Base-by-base conservation (phyloP, 1,140 invertebrate genomes). In the Drosophila micromelanica region DNA sequence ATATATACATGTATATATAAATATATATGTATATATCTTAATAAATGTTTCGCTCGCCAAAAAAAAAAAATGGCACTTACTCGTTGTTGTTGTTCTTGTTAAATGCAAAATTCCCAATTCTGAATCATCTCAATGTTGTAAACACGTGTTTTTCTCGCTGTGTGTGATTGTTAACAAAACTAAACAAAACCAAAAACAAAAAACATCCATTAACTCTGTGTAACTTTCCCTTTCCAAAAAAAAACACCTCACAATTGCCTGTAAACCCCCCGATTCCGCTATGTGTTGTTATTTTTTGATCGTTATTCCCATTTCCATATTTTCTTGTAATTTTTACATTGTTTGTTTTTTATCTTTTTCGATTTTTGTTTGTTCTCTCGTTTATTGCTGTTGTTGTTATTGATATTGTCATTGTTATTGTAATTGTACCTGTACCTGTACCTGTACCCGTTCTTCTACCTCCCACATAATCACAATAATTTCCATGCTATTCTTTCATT, bases 51-150 rank as follows among this genome's bases (percentile, higher is more conserved):
- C 38, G 40, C 49, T 46, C 49, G 32, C 20, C 4, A n/a, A 0
- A n/a, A 35, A 51, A 51, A 48, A 20, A 12, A 49, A 57, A 56
- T 35, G 27, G 72, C 67, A 72, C 30, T 27, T 37, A 35, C n/a
- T 46, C 38, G 57, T 52, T 52, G 9, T 32, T 57, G 8, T 35
- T 35, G 57, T 60, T 45, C 40, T 59, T 59, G 40, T 43, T 60
- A 15, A 60, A 45, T 62, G 60, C 54, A 61, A 54, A 59, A 48
- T 38, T 57, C 30, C 37, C 17, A 46, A 56, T 61, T 73, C 56
- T 70, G 43, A 70, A 73, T 67, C n/a, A n/a, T 73, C 56, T 70
- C 49, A 70, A 73, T 72, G 69, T 72, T 72, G 69, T 72, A 57
- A 65, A 64, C 61, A 65, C 61, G 32, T 62, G 45, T 72, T 9